Evolutionary conservation across 2,797 vertebrate species (phyloP).

Genomic region (Poliocrania exsul): DNA sequence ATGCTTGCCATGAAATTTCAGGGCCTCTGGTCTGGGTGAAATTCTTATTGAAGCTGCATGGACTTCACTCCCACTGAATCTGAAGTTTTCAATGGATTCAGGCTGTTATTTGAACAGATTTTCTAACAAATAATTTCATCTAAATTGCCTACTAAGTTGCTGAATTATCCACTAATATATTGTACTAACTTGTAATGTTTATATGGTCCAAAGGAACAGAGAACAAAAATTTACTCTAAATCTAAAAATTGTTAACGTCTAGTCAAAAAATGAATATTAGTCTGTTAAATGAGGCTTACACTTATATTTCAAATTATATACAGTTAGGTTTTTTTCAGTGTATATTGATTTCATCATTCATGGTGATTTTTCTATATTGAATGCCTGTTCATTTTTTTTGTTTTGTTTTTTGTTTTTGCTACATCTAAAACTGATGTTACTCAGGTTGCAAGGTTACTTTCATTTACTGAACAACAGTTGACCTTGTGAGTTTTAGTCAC

Average conservation of each 20-base stretch:
- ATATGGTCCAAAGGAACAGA: background rate
- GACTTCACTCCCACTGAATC: background rate
- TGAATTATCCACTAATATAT: background rate
- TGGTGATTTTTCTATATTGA: background rate
- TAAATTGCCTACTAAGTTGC: background rate
- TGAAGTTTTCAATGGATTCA: background rate
- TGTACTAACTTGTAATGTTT: background rate
- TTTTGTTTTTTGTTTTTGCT: background rate
- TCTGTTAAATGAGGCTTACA: background rate
- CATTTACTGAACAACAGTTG: background rate
- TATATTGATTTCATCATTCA: background rate
- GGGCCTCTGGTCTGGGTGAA: background rate
- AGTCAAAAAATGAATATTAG: background rate
- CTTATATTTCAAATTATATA: background rate
- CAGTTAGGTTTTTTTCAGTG: background rate
- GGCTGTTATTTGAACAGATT: background rate
- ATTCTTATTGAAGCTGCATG: background rate
- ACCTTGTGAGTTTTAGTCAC: background rate
- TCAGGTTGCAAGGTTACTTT: fast-evolving
- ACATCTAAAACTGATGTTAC: background rate
- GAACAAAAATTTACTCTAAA: background rate
- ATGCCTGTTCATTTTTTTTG: background rate
- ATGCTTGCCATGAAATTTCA: background rate
- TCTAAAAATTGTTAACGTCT: background rate
- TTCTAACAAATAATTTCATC: background rate